Base-by-base conservation (phyloP, 92 coral and sea anemone species). In the Plumapathes pennacea region DNA sequence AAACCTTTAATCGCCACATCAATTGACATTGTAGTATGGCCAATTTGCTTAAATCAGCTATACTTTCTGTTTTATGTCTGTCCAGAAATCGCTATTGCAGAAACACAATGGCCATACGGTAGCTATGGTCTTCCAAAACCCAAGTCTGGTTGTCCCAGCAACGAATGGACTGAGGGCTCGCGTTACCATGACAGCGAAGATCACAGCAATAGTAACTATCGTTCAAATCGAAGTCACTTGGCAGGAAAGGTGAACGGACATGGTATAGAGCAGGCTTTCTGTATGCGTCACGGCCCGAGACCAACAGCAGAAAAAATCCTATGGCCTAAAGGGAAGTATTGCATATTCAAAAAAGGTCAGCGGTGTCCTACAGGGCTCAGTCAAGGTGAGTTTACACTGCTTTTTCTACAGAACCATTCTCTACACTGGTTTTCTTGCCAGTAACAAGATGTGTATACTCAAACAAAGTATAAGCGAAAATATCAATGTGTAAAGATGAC, bases 101-200 rank as follows among this genome's bases (percentile, higher is more conserved):
- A n/a, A n/a, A 11, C 33, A 74, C 83, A 27, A 2, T 87, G 96
- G 96, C 96, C 96, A 26, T 71, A 71, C 4, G 96, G 96, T 19
- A 37, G 30, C 15, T 87, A 87, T 45, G 96, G 96, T 31, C 78
- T 87, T 22, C 96, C 96, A 7, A 83, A 83, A 32, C 90, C 96
- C 47, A 23, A 18, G 4, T 25, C 90, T 47, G 90, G 96, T 10
- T 87, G 96, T 24, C 90, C 84, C 7, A 60, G 60, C 14, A 50
- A 64, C n/a, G 28, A 46, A n/a, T 87, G 96, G 96, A 63, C 54
- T 40, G 86, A 87, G 52, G 96, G 96, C 15, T 87, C 50, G 49
- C 84, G 96, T 53, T 87, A 87, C 60, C 96, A 87, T 24, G 96
- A 87, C 74, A 71, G 86, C 28, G 96, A 87, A 50, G 83, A 87